phyloP scores from a whole-genome alignment of 2,888 invertebrate genomes.

The Chironomus riparius region DNA sequence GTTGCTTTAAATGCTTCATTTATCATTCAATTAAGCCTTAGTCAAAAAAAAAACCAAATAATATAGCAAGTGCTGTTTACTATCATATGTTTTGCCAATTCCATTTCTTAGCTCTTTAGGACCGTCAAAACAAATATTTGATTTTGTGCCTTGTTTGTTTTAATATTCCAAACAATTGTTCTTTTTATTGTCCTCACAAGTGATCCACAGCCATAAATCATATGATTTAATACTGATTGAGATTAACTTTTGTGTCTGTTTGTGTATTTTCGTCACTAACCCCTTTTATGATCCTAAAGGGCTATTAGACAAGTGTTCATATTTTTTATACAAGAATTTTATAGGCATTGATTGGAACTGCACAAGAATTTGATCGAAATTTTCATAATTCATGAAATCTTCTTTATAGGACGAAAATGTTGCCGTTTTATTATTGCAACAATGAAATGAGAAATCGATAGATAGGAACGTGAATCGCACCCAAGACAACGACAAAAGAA shows the following conservation, averaged over 20 bases:
- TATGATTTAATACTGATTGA: constrained; percentile 10
- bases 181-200: not conserved
- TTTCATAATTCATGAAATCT: constrained; percentile 6
- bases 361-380: not conserved
- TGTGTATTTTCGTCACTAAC: not conserved
- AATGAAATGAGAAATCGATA: not conserved
- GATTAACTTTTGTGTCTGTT: constrained; percentile 1
- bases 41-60: not conserved
- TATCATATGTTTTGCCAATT: not conserved
- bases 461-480: not conserved
- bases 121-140: not conserved
- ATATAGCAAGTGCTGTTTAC: not conserved
- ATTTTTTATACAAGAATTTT: not conserved
- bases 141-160: not conserved
- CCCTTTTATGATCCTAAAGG: not conserved
- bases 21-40: constrained; percentile 13
- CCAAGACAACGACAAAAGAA: not conserved
- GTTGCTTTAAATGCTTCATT: constrained; percentile 11
- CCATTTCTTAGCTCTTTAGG: not conserved
- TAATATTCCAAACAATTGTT: not conserved
- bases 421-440: not conserved
- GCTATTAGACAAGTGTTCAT: constrained; percentile 21
- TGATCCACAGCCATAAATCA: constrained; percentile 13
- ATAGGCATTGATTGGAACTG: not conserved
- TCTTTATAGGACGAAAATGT: not conserved